Evolutionary conservation across 2,888 invertebrate species (phyloP), one percentile per base, ranked within the genome.

Genomic region (Dolomedes plantarius): DNA sequence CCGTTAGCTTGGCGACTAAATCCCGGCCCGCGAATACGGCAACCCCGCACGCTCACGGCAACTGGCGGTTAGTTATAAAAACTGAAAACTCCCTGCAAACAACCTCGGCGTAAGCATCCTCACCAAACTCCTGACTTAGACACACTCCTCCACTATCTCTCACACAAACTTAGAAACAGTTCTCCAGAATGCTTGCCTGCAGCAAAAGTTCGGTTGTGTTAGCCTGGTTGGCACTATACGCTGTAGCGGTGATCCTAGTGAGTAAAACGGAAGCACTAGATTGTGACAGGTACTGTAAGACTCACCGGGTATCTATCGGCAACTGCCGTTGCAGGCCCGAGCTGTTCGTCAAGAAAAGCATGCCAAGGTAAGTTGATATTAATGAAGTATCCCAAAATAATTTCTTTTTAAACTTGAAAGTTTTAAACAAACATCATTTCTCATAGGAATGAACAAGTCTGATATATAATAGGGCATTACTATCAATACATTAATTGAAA

Each of bases 271-370:
- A 85, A 9, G 23, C 67, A 11, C 36, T 77, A 13, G 77, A 85
- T 39, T 85, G 83, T 23, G 83, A 67, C 31, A 71, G 77, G 7
- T 72, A 77, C 67, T 85, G 83, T 56, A 64, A 72, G 23, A 67
- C 72, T n/a, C 72, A 77, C 13, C 77, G 77, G n/a, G 56, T 85
- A 28, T 76, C 76, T 23, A 62, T 73, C 41, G 83, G 83, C 3
- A 77, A 31, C 27, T 85, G 83, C n/a, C 76, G 83, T n/a, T 85
- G 83, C 62, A 28, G 77, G 5, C 56, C 77, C 32, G 83, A 85
- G 13, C 68, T 85, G 16, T 85, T 85, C 73, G 73, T 73, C 6
- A 85, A 85, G 31, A 77, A 68, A 46, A 69, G 69, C 41, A 41
- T 69, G 69, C 39, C 69, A 13, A 69, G 41, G 69, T 69, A 41